Base-by-base conservation (phyloP, 2,113 vertebrate genomes). In the Sialia sialis region DNA sequence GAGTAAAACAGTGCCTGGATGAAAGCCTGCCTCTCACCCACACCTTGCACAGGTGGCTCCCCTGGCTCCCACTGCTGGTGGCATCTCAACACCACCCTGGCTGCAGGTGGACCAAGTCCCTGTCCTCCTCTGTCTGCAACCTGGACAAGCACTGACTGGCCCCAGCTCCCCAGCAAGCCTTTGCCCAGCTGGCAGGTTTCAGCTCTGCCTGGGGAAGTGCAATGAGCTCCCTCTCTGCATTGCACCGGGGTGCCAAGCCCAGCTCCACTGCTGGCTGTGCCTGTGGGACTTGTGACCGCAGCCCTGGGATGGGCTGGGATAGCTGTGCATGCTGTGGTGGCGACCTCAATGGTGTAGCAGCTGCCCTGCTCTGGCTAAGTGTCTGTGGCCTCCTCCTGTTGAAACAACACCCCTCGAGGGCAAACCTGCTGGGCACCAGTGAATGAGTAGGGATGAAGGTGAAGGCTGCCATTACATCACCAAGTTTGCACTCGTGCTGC, bases 401-500 rank as follows among this genome's bases (percentile, higher is more conserved):
- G 82, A 85, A 96, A 92, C 72, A 56, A 43, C 83, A 56, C 8
- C 36, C 49, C 83, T 44, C 0, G 0, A 56, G 49, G 89, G 51
- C 59, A 90, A 95, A 84, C 49, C 63, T 89, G 41, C 25, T 0
- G 0, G 79, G 62, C 54, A 88, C 18, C 70, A 44, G 66, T 1
- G 4, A 70, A 84, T 27, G 58, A 85, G 25, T 34, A 79, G 83
- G 54, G 49, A 23, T 75, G 85, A 75, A 78, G n/a, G 18, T 32
- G 52, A 92, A 59, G 34, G 49, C 27, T 94, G 70, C 66, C 67
- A 27, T 84, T 93, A 58, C 60, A 63, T 75, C 38, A 54, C 69
- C 58, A 51, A 46, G 13, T 10, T 62, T 56, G 67, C 2, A 11
- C 82, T 88, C 1, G 4, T 94, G 93, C 70, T 88, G 48, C 85